Evolutionary conservation across 2,797 vertebrate genomes (phyloP), one percentile per base, ranked within the genome.

Genomic region (Danio kyathit): DNA sequence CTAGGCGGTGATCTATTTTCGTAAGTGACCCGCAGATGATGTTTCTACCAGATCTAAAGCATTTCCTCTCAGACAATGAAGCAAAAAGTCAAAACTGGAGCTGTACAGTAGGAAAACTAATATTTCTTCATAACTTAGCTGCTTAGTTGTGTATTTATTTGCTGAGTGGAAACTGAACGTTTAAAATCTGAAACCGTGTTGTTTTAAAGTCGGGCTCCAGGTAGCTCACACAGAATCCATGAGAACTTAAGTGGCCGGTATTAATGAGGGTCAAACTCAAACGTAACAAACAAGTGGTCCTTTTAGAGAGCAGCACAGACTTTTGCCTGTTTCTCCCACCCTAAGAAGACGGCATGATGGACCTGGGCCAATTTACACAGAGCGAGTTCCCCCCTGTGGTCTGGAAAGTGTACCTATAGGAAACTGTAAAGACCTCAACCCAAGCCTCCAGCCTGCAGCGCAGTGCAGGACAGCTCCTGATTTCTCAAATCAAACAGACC

Each of bases 371-470:
- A 86, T 83, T 88, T 84, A 88, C 86, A 89, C 86, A 89, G 85
- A 88, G 77, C 78, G 40, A 65, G 85, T 79, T 78, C 79, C 83
- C 82, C 87, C 86, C 38, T 76, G 83, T 79, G 57, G 87, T 66
- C 83, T 88, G 87, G 87, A 89, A 89, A 89, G 83, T 83, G 80
- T 87, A 86, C 85, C 87, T 88, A 86, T 89, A 88, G 87, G 84
- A 89, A 89, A 87, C 85, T 86, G 85, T 87, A 89, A 88, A 88
- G 86, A 86, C 85, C 83, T 77, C 63, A 86, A 87, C 83, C 72
- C 73, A 79, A 82, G 84, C 81, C 79, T 80, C 69, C 63, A 81
- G 84, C 81, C 82, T 73, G 57, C 29, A 83, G 80, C 76, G 48
- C 21, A 67, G 77, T 69, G 76, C 79, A 83, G 75, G 81, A 79